Evolutionary conservation across 2,888 invertebrate genomes (phyloP).

Genomic region (Chymomyza procnemis): DNA sequence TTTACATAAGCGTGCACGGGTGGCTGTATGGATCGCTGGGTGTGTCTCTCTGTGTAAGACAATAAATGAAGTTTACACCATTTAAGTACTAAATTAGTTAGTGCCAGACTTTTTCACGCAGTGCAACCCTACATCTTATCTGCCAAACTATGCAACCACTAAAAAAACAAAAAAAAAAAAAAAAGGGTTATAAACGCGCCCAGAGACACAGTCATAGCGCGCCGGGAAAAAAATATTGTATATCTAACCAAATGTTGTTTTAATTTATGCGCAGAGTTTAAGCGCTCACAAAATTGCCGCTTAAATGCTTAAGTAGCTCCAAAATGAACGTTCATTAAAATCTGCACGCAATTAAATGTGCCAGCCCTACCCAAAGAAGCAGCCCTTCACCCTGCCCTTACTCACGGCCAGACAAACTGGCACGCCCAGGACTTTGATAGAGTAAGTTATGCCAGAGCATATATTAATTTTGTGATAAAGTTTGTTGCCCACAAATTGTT

Average conservation of each 20-base stretch:
- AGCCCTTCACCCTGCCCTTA: neutral
- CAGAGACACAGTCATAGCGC: neutral
- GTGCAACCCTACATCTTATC: neutral
- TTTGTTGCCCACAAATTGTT: neutral
- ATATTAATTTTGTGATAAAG: neutral
- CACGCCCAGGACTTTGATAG: neutral
- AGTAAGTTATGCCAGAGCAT: neutral
- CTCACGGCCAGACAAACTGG: too few species aligned
- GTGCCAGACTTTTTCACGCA: neutral
- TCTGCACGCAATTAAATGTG: slow-evolving; percentile 34
- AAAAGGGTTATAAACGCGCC: neutral
- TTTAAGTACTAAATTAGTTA: neutral
- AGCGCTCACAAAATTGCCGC: slow-evolving; percentile 17
- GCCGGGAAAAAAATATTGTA: neutral
- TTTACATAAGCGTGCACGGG: neutral
- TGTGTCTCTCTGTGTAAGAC: neutral
- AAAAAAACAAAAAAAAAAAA: neutral
- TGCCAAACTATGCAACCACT: neutral
- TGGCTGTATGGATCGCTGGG: neutral
- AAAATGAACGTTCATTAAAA: slow-evolving; percentile 43
- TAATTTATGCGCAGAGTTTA: neutral
- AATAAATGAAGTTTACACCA: neutral
- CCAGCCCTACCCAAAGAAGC: neutral
- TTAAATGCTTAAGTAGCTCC: slow-evolving; percentile 51
- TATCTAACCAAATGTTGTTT: neutral